These are phyloP conservation scores for Lophius piscatorius DNA, from an alignment of 2,113 vertebrate species.

Conservation along the genomic window DNA sequence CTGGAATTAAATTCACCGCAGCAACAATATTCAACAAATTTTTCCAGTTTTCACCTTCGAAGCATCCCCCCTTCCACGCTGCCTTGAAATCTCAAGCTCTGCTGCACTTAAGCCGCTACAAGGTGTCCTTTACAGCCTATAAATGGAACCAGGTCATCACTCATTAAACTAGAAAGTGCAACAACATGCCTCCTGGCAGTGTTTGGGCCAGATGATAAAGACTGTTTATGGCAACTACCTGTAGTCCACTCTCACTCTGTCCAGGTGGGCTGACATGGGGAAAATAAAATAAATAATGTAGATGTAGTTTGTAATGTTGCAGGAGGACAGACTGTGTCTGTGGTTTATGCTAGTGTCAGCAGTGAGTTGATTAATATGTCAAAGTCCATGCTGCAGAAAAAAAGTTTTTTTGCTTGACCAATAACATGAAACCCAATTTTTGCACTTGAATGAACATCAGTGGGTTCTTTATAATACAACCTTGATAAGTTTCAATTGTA, in stretches of 20 bases:
- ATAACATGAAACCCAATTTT: too few relatives aligned
- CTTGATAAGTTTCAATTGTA: too few relatives aligned
- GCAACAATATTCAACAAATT: neutral
- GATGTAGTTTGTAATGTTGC: conserved; percentile 1
- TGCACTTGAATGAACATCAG: neutral
- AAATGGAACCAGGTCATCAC: conserved; percentile 74
- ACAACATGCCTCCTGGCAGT: conserved; percentile 58
- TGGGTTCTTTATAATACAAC: too few relatives aligned
- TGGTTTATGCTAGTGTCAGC: conserved; percentile 3
- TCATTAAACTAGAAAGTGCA: conserved; percentile 66
- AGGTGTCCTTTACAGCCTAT: conserved; percentile 65
- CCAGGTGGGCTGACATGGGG: conserved; percentile 43
- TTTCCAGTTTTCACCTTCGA: neutral
- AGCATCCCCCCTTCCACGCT: conserved; percentile 10
- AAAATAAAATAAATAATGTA: conserved; percentile 35
- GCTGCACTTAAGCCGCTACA: conserved; percentile 57
- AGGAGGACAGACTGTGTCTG: neutral
- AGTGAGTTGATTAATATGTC: neutral
- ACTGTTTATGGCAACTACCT: conserved; percentile 59
- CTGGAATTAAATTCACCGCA: neutral
- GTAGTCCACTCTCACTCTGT: conserved; percentile 33
- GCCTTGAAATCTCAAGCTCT: conserved; percentile 44
- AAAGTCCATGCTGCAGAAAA: conserved; percentile 2
- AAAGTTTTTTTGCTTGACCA: neutral
- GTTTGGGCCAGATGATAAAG: conserved; percentile 53